Conservation (phyloP, 2,888 invertebrate species). For the Polyommatus icarus region DNA sequence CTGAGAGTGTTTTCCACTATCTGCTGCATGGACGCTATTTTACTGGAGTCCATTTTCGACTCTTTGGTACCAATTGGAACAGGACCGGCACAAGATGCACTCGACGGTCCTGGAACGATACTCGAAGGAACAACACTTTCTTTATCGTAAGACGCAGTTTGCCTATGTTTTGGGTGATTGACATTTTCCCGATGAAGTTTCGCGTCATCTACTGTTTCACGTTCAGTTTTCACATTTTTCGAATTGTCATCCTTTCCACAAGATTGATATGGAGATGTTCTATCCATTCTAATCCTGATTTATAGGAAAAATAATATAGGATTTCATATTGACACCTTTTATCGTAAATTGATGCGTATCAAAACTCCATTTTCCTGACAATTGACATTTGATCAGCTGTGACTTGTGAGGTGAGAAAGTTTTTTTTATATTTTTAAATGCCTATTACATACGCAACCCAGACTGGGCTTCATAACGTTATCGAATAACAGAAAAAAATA, state of each 20-base stretch:
- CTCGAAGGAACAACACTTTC: constrained; percentile 69
- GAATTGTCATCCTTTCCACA: constrained; percentile 74
- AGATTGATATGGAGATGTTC: constrained; percentile 76
- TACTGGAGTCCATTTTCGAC: constrained; percentile 72
- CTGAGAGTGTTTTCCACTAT: constrained; percentile 84
- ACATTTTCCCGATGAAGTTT: constrained; percentile 80
- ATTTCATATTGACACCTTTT: constrained; percentile 70
- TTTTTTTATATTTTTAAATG: too few species aligned
- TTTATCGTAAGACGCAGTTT: constrained; percentile 80
- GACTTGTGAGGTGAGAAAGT: too few species aligned
- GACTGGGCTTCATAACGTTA: too few species aligned
- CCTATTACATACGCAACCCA: too few species aligned
- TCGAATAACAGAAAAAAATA: too few species aligned
- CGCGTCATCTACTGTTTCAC: constrained; percentile 78
- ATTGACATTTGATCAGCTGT: constrained; percentile 76
- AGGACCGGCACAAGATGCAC: constrained; percentile 55
- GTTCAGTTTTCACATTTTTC: constrained; percentile 74
- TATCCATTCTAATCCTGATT: constrained; percentile 74
- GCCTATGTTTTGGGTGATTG: constrained; percentile 81
- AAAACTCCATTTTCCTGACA: constrained; percentile 81
- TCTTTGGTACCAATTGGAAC: constrained; percentile 56
- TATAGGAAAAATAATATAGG: constrained; percentile 55
- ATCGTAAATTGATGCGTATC: constrained; percentile 74
- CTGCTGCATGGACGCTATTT: constrained; percentile 80
- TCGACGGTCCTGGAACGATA: constrained; percentile 67